phyloP scores from a whole-genome alignment of 2,888 invertebrate species.

The Aporophyla lueneburgensis region DNA sequence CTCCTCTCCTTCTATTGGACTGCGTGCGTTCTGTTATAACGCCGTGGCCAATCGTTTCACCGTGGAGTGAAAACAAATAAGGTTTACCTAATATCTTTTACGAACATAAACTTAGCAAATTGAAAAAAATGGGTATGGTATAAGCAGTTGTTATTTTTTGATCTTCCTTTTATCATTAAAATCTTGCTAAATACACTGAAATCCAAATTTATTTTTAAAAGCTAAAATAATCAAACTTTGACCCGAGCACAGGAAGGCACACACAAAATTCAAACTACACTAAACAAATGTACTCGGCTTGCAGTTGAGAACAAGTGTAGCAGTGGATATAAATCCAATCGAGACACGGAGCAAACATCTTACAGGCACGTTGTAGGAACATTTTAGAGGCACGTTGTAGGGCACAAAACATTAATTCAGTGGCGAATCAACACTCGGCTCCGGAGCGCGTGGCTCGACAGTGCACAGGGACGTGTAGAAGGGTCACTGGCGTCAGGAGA shows the following conservation, averaged over 20 bases:
- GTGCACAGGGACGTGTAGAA: constrained; percentile 2
- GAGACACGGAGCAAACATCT: constrained; percentile 30
- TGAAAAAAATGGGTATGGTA: neutral
- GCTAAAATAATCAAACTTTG: neutral
- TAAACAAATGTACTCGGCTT: constrained; percentile 23
- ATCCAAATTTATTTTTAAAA: neutral
- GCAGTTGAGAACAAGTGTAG: constrained; percentile 8
- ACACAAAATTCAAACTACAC: neutral
- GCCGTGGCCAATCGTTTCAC: neutral
- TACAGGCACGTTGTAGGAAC: constrained; percentile 45
- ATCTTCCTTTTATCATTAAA: neutral
- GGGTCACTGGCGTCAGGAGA: neutral
- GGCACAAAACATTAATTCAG: constrained; percentile 67
- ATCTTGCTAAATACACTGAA: too few relatives aligned
- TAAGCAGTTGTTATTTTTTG: neutral
- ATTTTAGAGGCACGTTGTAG: constrained; percentile 49
- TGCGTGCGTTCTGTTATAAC: neutral
- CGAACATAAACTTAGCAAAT: neutral
- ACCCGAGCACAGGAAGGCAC: neutral
- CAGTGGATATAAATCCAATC: constrained; percentile 25
- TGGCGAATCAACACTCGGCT: constrained; percentile 68
- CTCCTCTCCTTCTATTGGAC: neutral
- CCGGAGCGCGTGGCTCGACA: constrained; percentile 56
- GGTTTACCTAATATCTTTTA: neutral
- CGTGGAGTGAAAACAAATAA: neutral